Conservation (phyloP, 2,113 vertebrate species). For the Platysteira castanea region DNA sequence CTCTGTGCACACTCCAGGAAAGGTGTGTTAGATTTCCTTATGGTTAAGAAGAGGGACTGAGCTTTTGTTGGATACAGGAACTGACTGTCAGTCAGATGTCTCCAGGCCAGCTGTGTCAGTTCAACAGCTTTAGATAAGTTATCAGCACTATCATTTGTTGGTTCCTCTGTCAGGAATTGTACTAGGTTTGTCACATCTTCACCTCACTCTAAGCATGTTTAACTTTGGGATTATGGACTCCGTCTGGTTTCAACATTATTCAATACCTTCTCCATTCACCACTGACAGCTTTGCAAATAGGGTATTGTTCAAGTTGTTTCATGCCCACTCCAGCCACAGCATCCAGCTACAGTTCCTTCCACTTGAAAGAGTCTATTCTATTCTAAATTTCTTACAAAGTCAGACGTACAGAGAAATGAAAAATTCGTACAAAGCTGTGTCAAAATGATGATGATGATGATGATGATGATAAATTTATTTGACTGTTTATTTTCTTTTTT, state of each 20-base stretch:
- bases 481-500: rapidly evolving
- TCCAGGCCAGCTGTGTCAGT: too few species aligned
- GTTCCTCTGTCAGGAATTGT: not conserved
- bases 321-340: not conserved
- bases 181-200: not conserved
- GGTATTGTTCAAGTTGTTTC: not conserved
- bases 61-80: too few species aligned
- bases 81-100: too few species aligned
- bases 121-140: too few species aligned
- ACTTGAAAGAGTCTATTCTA: not conserved
- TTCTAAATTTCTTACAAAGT: not conserved
- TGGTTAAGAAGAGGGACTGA: too few species aligned
- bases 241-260: not conserved
- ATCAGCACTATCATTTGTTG: not conserved
- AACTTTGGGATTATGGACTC: not conserved
- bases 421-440: not conserved
- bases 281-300: not conserved
- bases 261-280: not conserved
- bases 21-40: too few species aligned
- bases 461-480: not conserved
- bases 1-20: too few species aligned
- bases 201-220: not conserved
- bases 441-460: not conserved
- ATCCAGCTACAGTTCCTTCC: not conserved
- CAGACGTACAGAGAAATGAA: not conserved